Evolutionary conservation across 2,113 vertebrate species (phyloP), one percentile per base, ranked within the genome.

Genomic region (Apodemus speciosus): DNA sequence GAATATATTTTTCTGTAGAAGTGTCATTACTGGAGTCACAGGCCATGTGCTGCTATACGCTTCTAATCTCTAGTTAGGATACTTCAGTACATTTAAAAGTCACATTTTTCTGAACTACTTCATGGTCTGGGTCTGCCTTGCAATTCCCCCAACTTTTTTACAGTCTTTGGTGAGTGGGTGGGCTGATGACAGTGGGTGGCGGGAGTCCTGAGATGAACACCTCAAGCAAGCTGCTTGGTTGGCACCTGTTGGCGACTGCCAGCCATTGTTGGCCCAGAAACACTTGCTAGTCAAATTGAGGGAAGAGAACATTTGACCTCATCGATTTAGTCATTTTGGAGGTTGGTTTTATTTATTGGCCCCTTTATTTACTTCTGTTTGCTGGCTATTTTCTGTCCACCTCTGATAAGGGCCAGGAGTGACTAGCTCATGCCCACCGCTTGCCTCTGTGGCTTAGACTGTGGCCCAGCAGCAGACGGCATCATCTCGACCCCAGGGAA

Each of bases 271-370:
- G 76, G 27, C 43, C 23, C 79, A 49, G 77, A 71, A 27, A 88
- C 30, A 15, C n/a, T 58, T 68, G 68, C 8, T 83, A 46, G n/a
- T 79, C 88, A 77, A 89, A 56, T 75, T 95, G 92, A 89, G 73
- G 76, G 25, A 89, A 92, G 76, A 92, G 73, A 92, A 83, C 43
- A 10, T 23, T 90, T n/a, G 46, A 30, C 30, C 35, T 64, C 92
- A 35, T 85, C n/a, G 76, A 2, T 90, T 77, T 90, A 85, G 15
- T 86, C 35, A 11, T 56, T n/a, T 87, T 92, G 43, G 49, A 40
- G 21, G 46, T 84, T 88, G 62, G 46, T 85, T 94, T 90, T 92
- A 73, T 81, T 83, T 91, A 25, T 68, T 88, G 83, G 85, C 60
- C 20, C 0, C 13, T 84, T 64, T 91, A 23, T 81, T 88, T 89